These are phyloP conservation scores for Ceramica pisi DNA, from an alignment of 2,888 invertebrate genomes.

Conservation along the genomic window DNA sequence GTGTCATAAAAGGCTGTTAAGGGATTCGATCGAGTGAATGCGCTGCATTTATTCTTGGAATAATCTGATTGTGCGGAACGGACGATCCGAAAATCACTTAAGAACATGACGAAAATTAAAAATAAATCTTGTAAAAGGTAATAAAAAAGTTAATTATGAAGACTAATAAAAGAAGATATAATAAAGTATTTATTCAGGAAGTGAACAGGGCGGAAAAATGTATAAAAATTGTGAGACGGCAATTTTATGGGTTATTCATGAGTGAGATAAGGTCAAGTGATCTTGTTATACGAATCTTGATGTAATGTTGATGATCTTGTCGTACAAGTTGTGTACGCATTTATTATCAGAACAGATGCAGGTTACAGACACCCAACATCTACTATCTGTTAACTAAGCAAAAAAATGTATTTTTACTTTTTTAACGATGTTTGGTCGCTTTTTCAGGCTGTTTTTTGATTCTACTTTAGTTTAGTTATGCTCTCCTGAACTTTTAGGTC, in stretches of 20 bases:
- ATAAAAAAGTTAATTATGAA: constrained; percentile 62
- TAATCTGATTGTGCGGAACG: background rate
- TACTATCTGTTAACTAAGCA: background rate
- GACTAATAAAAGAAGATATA: constrained; percentile 56
- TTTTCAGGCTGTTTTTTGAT: background rate
- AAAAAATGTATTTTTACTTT: background rate
- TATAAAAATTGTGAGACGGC: constrained; percentile 52
- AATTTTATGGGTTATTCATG: constrained; percentile 59
- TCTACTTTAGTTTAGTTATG: background rate
- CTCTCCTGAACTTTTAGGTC: background rate
- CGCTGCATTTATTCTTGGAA: background rate
- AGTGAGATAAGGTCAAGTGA: constrained; percentile 60
- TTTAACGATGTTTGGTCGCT: background rate
- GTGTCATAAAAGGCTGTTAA: background rate
- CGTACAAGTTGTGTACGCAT: constrained; percentile 13
- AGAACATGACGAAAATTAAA: constrained; percentile 49
- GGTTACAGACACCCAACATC: constrained; percentile 8
- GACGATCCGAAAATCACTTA: background rate
- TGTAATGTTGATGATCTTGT: constrained; percentile 53
- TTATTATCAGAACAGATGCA: constrained; percentile 21
- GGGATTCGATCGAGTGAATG: constrained; percentile 9
- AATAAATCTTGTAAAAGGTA: constrained; percentile 49
- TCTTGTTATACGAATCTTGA: constrained; percentile 54
- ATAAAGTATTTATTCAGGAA: constrained; percentile 59
- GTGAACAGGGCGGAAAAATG: constrained; percentile 45